phyloP scores from a whole-genome alignment of 2,797 vertebrate genomes.

The Liasis olivaceus region DNA sequence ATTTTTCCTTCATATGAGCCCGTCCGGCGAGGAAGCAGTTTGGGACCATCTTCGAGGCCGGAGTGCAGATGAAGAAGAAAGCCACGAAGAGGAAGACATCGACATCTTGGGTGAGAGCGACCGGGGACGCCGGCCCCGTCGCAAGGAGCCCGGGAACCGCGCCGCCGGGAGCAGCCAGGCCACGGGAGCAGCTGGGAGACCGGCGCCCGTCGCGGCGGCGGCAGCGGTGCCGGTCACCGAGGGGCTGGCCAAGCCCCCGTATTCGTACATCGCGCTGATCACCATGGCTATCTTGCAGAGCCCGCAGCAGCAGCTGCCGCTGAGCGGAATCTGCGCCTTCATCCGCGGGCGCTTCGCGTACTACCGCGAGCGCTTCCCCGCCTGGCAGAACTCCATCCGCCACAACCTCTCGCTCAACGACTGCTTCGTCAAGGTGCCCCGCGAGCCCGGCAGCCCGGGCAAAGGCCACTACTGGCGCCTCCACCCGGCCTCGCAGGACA shows the following conservation, averaged over 20 bases:
- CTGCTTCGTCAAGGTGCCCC: slow-evolving; percentile 91
- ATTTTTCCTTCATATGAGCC: slow-evolving; percentile 39
- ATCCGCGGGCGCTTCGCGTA: slow-evolving; percentile 91
- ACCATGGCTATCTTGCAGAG: slow-evolving; percentile 93
- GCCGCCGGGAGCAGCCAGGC: neutral
- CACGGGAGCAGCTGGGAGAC: neutral
- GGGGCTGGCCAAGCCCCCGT: slow-evolving; percentile 84
- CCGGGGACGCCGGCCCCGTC: slow-evolving; percentile 26
- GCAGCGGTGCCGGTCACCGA: slow-evolving; percentile 34
- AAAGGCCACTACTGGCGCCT: slow-evolving; percentile 92
- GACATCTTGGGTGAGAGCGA: slow-evolving; percentile 72
- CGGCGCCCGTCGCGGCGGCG: slow-evolving; percentile 26
- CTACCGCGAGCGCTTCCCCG: slow-evolving; percentile 88
- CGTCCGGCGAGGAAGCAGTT: neutral
- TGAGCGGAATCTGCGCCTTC: slow-evolving; percentile 90
- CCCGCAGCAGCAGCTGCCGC: slow-evolving; percentile 85
- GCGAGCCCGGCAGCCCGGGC: slow-evolving; percentile 86
- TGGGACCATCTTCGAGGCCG: slow-evolving; percentile 5
- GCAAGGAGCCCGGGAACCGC: slow-evolving; percentile 16
- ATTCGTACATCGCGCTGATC: slow-evolving; percentile 93
- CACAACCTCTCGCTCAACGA: slow-evolving; percentile 94
- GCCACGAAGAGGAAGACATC: slow-evolving; percentile 43
- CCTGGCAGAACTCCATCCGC: slow-evolving; percentile 96
- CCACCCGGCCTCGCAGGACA: slow-evolving; percentile 89
- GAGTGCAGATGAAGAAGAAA: slow-evolving; percentile 59